These are phyloP conservation scores for Homarus gammarus DNA, from an alignment of 2,888 invertebrate species.

Conservation along the genomic window DNA sequence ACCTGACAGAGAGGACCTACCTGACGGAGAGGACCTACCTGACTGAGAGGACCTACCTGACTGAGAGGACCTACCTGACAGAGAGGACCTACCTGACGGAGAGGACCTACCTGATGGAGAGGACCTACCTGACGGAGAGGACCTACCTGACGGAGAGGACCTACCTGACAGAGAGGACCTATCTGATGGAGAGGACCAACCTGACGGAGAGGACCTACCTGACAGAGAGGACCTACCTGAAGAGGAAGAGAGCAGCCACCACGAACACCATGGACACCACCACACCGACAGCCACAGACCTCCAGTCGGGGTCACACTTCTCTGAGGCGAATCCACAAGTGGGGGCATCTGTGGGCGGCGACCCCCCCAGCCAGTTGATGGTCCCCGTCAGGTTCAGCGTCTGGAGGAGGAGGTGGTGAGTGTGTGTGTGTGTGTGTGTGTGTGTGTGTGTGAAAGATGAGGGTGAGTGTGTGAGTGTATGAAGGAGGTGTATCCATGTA, in stretches of 20 bases:
- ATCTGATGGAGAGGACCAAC: neutral
- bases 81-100: too few relatives aligned
- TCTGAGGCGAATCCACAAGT: constrained; percentile 94
- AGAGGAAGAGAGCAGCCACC: constrained; percentile 50
- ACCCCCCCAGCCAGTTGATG: constrained; percentile 90
- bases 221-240: constrained; percentile 20
- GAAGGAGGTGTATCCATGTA: too few relatives aligned
- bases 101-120: too few relatives aligned
- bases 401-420: constrained; percentile 52
- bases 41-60: too few relatives aligned
- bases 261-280: constrained; percentile 45
- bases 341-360: constrained; percentile 88
- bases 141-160: too few relatives aligned
- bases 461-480: too few relatives aligned
- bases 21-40: too few relatives aligned
- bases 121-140: too few relatives aligned
- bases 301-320: constrained; percentile 85
- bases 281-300: constrained; percentile 81
- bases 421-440: too few relatives aligned
- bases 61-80: too few relatives aligned
- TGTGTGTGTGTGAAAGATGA: too few relatives aligned
- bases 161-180: neutral
- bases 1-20: too few relatives aligned
- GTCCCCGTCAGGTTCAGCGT: constrained; percentile 75
- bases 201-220: neutral